Evolutionary conservation across 2,113 vertebrate species (phyloP).

Genomic region (Gopherus evgoodei): DNA sequence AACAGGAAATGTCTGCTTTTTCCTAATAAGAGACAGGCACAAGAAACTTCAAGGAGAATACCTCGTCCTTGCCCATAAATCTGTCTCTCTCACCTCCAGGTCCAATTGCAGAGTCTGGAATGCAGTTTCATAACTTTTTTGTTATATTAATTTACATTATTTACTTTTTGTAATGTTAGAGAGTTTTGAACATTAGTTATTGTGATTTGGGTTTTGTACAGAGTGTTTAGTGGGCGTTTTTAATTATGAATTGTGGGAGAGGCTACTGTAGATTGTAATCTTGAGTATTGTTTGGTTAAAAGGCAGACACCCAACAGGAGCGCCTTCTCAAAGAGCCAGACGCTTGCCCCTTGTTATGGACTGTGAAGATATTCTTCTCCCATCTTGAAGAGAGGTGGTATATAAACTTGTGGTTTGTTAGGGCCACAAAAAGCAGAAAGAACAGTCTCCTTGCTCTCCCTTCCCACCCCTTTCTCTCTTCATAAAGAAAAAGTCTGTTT

Average conservation of each 20-base stretch:
- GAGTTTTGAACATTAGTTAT: accelerated
- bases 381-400: not conserved
- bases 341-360: not conserved
- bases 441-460: not conserved
- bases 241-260: not conserved
- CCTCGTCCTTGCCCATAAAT: accelerated
- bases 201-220: not conserved
- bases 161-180: not conserved
- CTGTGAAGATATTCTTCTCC: not conserved
- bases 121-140: not conserved
- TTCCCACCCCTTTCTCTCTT: not conserved
- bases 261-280: not conserved
- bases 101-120: not conserved
- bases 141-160: not conserved
- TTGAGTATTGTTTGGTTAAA: not conserved
- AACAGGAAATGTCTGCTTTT: not conserved
- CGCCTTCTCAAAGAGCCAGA: not conserved
- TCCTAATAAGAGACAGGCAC: not conserved
- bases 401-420: not conserved
- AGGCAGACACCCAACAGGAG: not conserved
- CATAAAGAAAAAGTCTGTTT: not conserved
- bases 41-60: not conserved
- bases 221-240: not conserved
- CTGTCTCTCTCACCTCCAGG: not conserved
- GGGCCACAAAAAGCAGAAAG: not conserved